Evolutionary conservation across 2,113 vertebrate genomes (phyloP).

Genomic region (Pitta sordida): DNA sequence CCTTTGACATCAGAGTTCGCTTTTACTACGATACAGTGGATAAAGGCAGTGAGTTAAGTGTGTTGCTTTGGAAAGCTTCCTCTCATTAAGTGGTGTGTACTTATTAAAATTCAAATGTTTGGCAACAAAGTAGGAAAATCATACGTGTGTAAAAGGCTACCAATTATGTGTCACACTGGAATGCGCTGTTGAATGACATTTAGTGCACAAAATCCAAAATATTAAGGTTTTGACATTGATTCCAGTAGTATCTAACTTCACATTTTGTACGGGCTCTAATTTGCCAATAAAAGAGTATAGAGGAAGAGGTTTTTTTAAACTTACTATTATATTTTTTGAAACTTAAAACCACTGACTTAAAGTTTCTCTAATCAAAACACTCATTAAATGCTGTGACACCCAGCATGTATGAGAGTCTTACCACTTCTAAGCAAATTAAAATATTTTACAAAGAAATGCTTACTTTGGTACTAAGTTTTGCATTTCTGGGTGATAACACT

Average conservation of each 20-base stretch:
- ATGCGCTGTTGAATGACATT: not conserved
- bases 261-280: not conserved
- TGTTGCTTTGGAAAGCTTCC: not conserved
- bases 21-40: conserved; percentile 3
- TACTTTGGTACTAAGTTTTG: not conserved
- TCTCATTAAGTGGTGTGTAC: conserved; percentile 11
- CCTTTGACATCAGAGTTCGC: conserved; percentile 6
- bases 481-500: not conserved
- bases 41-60: not conserved
- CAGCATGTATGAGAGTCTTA: not conserved
- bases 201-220: not conserved
- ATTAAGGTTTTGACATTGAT: not conserved
- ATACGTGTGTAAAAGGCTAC: not conserved
- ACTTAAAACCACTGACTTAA: not conserved
- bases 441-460: not conserved
- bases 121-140: conserved; percentile 8
- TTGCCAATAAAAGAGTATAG: not conserved
- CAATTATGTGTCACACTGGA: not conserved
- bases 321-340: conserved; percentile 1
- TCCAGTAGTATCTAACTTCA: not conserved
- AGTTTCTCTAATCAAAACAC: not conserved
- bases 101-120: conserved; percentile 42
- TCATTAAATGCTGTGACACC: not conserved
- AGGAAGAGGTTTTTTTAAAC: not conserved
- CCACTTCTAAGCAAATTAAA: not conserved